Evolutionary conservation across 1,140 invertebrate species (phyloP), one percentile per base, ranked within the genome.

Genomic region (Hirudo medicinalis): DNA sequence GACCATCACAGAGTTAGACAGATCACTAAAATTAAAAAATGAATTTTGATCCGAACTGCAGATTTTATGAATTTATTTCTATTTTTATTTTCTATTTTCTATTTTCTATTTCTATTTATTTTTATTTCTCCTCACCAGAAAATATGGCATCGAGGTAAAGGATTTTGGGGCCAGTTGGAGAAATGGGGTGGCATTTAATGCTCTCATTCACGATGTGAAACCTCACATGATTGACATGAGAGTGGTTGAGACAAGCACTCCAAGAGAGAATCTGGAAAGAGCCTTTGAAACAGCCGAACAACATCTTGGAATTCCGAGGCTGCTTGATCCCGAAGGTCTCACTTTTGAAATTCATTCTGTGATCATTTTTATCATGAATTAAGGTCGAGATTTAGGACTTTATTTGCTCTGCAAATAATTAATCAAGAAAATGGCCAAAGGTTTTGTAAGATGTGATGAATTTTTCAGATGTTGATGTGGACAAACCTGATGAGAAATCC

Each of bases 151-250:
- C 68, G 85, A 90, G 82, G 89, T 98, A 6, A 89, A 87, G 81
- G 93, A 99, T 83, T 98, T 99, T 83, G 94, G 94, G 40, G 87
- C 89, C 74, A 93, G 91, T 80, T 99, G 96, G 96, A 86, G 94
- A 76, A 94, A 98, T 82, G 96, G 96, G 72, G 86, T 91, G 76
- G 94, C 94, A 20, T 98, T 99, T 85, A 85, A 97, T 36, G 93
- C 92, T 2, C 89, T 99, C 68, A 91, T 99, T 68, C 92, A 97
- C 82, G 89, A 91, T 20, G 95, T 98, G 76, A 90, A 91, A 78
- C 92, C 92, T 29, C 91, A 94, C 79, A 81, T 97, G 67, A 89
- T 98, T 36, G 94, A 94, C 80, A 78, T 86, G 92, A 78, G 85
- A 77, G 36, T 73, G 19, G 73, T 81, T 2, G 60, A 75, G 22